Conservation (phyloP, 2,888 invertebrate species). For the Phengaris alcon region DNA sequence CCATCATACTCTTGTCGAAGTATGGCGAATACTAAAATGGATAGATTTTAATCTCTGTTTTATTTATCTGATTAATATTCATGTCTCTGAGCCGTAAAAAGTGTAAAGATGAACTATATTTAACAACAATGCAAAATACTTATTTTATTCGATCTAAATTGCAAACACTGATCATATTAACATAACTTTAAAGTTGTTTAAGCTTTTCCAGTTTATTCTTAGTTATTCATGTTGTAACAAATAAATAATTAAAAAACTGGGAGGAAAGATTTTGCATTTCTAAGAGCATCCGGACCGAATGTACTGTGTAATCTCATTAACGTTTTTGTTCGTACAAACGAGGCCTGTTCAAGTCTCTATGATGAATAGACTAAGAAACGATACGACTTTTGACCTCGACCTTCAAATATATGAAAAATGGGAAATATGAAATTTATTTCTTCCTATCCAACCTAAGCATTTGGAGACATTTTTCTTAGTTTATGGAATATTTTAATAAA, state of each 20-base stretch:
- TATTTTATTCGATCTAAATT: background rate
- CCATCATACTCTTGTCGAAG: no score
- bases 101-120: no score
- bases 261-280: conserved; percentile 5
- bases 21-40: no score
- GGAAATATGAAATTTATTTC: background rate
- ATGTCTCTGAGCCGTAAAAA: no score
- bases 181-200: background rate
- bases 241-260: background rate
- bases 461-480: conserved; percentile 1
- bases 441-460: background rate
- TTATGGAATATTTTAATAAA: background rate
- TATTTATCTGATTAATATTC: no score
- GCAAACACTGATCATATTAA: background rate
- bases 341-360: background rate
- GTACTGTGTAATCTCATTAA: conserved; percentile 23
- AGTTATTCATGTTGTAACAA: background rate
- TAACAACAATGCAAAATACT: background rate
- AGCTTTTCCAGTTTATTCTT: background rate
- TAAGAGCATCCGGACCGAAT: conserved; percentile 18
- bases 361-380: background rate
- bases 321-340: background rate
- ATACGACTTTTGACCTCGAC: background rate
- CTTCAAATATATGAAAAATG: conserved; percentile 13
- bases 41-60: no score